Evolutionary conservation across 2,113 vertebrate species (phyloP).

Genomic region (Mastomys coucha): DNA sequence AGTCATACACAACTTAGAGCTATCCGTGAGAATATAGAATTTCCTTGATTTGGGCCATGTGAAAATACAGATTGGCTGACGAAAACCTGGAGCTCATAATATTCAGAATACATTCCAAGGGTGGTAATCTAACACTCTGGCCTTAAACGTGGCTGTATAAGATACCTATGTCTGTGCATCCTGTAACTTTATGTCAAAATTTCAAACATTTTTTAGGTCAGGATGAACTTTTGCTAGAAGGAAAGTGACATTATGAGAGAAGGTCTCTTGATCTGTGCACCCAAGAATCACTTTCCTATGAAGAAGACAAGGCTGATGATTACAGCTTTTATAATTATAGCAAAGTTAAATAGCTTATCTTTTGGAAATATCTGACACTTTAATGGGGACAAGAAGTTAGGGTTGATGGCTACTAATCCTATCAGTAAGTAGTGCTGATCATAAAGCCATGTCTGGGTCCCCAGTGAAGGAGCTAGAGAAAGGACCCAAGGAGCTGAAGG

Average conservation of each 20-base stretch:
- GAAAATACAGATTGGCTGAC: neutral
- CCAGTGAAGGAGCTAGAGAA: too few relatives aligned
- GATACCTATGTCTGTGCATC: neutral
- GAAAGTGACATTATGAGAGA: neutral
- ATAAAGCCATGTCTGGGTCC: neutral
- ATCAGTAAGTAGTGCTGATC: neutral
- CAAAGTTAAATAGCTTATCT: neutral
- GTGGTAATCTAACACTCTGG: neutral
- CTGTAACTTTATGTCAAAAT: neutral
- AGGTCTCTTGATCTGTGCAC: neutral
- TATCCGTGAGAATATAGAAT: neutral
- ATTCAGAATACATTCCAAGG: neutral
- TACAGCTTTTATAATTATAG: slow-evolving; percentile 18
- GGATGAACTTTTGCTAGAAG: neutral
- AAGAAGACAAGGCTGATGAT: neutral
- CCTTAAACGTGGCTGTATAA: neutral
- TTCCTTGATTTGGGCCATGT: neutral
- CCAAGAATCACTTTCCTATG: neutral
- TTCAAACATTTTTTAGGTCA: slow-evolving; percentile 11
- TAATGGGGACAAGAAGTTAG: neutral
- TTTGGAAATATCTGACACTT: slow-evolving; percentile 23
- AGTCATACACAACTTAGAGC: accelerated
- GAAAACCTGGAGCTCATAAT: neutral
- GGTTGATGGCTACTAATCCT: neutral
- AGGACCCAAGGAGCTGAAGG: too few relatives aligned